phyloP scores from a whole-genome alignment of 2,113 vertebrate species.

The Ramphastos sulfuratus region DNA sequence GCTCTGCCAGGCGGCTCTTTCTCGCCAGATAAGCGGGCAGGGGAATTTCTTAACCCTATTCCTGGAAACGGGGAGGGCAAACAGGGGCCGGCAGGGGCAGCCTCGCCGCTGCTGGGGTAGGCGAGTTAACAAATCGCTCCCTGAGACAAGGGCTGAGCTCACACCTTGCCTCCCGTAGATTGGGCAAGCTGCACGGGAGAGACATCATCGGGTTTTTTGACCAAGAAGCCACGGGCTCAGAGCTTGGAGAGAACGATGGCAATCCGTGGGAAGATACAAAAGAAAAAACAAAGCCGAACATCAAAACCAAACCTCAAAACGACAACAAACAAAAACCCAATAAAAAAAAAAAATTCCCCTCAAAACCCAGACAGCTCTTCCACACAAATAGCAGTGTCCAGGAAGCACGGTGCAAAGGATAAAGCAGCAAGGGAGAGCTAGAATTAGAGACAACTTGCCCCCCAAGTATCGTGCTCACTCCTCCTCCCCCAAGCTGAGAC shows the following conservation, averaged over 20 bases:
- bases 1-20: neutral
- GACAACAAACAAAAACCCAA: neutral
- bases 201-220: fast-evolving
- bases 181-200: fast-evolving
- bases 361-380: too few relatives aligned
- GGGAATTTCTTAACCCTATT: neutral
- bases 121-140: fast-evolving
- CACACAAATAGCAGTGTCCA: neutral
- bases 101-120: neutral
- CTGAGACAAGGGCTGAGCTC: neutral
- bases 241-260: fast-evolving
- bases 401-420: fast-evolving
- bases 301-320: too few relatives aligned
- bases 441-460: neutral
- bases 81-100: neutral
- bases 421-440: fast-evolving
- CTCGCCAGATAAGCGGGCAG: neutral
- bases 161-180: fast-evolving
- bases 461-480: fast-evolving
- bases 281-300: too few relatives aligned
- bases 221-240: fast-evolving
- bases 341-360: neutral
- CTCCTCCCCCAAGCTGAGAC: neutral
- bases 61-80: neutral
- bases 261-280: fast-evolving